Base-by-base conservation (phyloP, 30 jellyfish, hydroid and myxozoan species). In the Nemopilema nomurai region DNA sequence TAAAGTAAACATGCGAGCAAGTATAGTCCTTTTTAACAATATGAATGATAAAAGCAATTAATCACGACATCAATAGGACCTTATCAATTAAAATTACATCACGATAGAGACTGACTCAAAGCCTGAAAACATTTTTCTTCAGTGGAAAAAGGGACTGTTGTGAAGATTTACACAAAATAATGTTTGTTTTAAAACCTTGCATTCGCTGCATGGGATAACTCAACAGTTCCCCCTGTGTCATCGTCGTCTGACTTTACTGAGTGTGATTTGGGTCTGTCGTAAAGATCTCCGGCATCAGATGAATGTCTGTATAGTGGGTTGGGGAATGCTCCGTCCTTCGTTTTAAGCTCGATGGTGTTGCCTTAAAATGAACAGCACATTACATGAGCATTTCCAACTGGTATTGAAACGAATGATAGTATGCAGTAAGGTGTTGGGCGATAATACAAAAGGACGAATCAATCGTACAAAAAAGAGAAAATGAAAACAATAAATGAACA, bases 181-280 rank as follows among this genome's bases (percentile, higher is more conserved):
- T 41, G 57, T 3, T 41, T 3, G 57, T 6, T 41, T 3, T 3
- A 41, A 13, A 41, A 3, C 13, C 6, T 41, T 3, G 13, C 13
- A 41, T 3, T 13, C 57, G n/a, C 13, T 41, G 57, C 57, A 41
- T 41, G 6, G 6, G 57, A 13, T 13, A 41, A 41, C 57, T 6
- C 57, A 13, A 41, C 57, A 3, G 57, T 41, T 41, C 13, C 13
- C 57, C 57, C 57, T 3, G 13, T 41, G 6, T 63, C 72, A n/a
- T 63, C 29, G n/a, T 63, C 72, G 29, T 63, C 72, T 3, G 72
- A 63, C 29, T 23, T 27, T 4, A 65, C 62, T 24, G 80, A 70
- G 26, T 16, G 22, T 6, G 94, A 74, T 77, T 69, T 64, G 25
- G 94, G 94, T 4, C 84, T 64, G 67, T 85, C 94, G 62, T 85